These are phyloP conservation scores for Sinocyclocheilus grahami DNA, from an alignment of 2,113 vertebrate genomes.

Conservation along the genomic window DNA sequence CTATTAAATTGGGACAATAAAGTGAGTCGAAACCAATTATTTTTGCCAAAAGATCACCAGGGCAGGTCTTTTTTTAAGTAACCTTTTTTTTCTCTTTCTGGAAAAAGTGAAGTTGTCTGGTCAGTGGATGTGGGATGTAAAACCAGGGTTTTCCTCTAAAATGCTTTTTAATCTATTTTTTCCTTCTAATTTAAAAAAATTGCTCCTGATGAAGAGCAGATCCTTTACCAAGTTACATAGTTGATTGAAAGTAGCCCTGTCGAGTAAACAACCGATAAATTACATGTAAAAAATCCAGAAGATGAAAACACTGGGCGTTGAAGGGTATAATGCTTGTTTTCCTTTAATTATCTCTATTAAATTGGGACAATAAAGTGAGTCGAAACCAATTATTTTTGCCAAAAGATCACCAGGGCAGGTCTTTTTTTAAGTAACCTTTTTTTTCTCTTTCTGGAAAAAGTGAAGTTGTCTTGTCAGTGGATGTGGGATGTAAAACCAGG, in stretches of 20 bases:
- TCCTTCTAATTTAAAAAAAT: not conserved
- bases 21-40: not conserved
- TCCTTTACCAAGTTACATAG: not conserved
- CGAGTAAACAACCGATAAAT: not conserved
- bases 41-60: not conserved
- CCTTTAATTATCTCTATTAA: too few species aligned
- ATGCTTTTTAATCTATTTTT: not conserved
- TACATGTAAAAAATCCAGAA: not conserved
- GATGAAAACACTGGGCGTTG: not conserved
- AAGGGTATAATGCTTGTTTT: slow-evolving; percentile 8
- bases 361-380: too few species aligned
- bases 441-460: not conserved
- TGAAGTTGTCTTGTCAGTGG: not conserved
- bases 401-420: too few species aligned
- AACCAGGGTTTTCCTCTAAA: not conserved
- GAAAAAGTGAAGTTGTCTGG: not conserved
- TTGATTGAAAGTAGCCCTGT: not conserved
- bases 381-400: too few species aligned
- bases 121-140: not conserved
- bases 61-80: not conserved
- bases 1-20: not conserved
- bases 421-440: not conserved
- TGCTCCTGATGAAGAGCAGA: not conserved
- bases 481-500: not conserved
- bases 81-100: not conserved